A percentile compares a stretch with the other conserved stretches of the same genome.
These are phyloP conservation scores for Manis crassicaudata DNA, from an alignment of 2,797 vertebrate species.

Conservation along the genomic window DNA sequence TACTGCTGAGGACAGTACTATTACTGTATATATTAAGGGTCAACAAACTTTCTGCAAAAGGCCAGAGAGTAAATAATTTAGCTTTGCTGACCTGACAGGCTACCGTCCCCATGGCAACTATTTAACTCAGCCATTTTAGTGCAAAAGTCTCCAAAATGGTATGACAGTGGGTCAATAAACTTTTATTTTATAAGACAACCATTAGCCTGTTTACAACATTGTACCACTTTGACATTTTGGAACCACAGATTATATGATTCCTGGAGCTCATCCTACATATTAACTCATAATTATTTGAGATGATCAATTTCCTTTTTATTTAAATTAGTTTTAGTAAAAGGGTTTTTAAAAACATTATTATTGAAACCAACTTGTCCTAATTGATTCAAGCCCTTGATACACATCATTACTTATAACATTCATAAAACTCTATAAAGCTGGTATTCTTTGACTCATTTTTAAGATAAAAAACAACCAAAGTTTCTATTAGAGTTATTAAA, in stretches of 20 bases:
- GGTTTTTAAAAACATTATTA: not conserved
- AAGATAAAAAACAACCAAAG: not conserved
- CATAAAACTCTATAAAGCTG: not conserved
- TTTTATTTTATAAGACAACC: not conserved
- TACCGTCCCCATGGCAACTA: not conserved
- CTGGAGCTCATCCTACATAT: not conserved
- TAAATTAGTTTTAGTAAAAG: constrained; percentile 7
- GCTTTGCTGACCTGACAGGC: not conserved
- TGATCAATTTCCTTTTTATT: not conserved
- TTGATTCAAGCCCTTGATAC: not conserved
- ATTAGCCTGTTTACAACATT: constrained; percentile 16
- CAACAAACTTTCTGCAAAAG: not conserved
- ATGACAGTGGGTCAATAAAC: not conserved
- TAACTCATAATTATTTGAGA: constrained; percentile 20
- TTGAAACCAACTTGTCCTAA: constrained; percentile 22
- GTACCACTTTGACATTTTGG: not conserved
- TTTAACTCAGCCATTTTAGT: not conserved
- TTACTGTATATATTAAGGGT: not conserved
- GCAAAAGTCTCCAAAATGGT: not conserved
- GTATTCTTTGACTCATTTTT: not conserved
- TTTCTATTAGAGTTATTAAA: constrained; percentile 1
- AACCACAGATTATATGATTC: not conserved
- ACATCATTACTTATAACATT: constrained; percentile 25
- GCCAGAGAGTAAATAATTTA: not conserved
- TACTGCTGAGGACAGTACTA: not conserved